These are phyloP conservation scores for Zophobas atratus DNA, from an alignment of 1,140 invertebrate species.

Conservation along the genomic window DNA sequence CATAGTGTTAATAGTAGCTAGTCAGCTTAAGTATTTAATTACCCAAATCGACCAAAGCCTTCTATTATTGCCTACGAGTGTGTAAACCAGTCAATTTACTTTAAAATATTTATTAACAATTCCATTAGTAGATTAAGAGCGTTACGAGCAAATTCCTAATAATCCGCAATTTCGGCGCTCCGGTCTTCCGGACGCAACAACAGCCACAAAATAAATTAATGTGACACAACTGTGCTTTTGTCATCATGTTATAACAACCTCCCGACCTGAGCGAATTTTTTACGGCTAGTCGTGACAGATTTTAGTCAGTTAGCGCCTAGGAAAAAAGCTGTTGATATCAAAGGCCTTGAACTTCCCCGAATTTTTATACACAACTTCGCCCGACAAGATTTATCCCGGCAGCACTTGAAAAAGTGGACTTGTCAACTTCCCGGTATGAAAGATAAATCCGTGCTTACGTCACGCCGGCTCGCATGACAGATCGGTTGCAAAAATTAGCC, in stretches of 20 bases:
- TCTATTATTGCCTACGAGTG: no score
- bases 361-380: slow-evolving; percentile 2
- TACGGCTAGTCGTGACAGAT: slow-evolving; percentile 32
- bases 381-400: background rate
- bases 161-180: slow-evolving; percentile 1
- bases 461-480: background rate
- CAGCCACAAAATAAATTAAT: slow-evolving; percentile 35
- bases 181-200: background rate
- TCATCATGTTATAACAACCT: slow-evolving; percentile 30
- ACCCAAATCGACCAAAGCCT: no score
- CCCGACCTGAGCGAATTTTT: slow-evolving; percentile 28
- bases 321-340: slow-evolving; percentile 25
- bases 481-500: background rate
- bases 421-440: background rate
- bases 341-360: slow-evolving; percentile 4
- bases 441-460: background rate
- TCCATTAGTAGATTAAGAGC: background rate
- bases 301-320: slow-evolving; percentile 10
- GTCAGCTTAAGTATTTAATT: no score
- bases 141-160: background rate
- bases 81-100: no score
- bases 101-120: background rate
- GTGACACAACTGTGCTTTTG: slow-evolving; percentile 24
- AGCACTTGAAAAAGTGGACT: background rate
- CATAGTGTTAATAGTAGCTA: no score